Percentiles rank a stretch among this genome's conserved stretches.
Conservation (phyloP, 2,888 invertebrate species). For the Cetonia aurata region DNA sequence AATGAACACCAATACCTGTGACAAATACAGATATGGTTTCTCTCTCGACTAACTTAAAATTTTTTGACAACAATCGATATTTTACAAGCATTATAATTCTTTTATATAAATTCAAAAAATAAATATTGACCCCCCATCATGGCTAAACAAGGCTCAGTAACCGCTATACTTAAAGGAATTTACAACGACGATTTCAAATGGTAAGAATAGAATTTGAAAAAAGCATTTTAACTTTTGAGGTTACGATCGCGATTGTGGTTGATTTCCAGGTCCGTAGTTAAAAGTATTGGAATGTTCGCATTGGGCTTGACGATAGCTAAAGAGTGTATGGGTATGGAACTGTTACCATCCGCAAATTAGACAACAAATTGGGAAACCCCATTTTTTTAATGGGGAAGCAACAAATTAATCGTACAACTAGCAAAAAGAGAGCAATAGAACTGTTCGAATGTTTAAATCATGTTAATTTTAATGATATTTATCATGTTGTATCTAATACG, state of each 20-base stretch:
- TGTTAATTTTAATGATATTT: background rate
- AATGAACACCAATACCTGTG: too few relatives aligned
- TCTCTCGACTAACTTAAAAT: background rate
- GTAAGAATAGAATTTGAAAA: conserved; percentile 68
- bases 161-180: conserved; percentile 73
- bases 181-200: conserved; percentile 85
- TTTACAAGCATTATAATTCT: background rate
- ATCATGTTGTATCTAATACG: background rate
- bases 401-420: conserved; percentile 23
- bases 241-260: conserved; percentile 25
- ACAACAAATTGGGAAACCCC: background rate
- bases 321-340: conserved; percentile 81
- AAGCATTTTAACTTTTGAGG: conserved; percentile 18
- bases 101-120: background rate
- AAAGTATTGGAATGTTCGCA: conserved; percentile 83
- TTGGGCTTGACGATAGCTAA: conserved; percentile 83
- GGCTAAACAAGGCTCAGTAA: conserved; percentile 71
- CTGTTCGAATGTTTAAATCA: background rate
- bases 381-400: too few relatives aligned
- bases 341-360: conserved; percentile 58
- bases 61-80: conserved; percentile 26
- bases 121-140: conserved; percentile 62
- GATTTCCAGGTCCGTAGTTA: conserved; percentile 80
- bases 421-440: background rate
- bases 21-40: background rate